Evolutionary conservation across 2,113 vertebrate species (phyloP).

Genomic region (Himantopus leucocephalus): DNA sequence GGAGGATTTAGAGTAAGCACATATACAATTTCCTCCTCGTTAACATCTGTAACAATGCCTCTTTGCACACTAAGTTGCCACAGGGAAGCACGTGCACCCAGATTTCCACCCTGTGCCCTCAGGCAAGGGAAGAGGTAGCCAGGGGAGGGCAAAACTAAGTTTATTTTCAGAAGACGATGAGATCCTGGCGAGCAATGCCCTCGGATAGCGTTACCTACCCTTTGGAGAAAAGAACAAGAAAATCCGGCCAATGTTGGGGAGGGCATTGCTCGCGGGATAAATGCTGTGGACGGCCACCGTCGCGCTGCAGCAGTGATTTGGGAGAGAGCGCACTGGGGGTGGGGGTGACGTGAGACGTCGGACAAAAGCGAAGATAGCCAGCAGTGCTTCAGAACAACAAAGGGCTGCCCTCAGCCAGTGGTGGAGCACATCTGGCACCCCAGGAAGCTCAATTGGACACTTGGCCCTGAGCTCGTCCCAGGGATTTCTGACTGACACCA

Average conservation of each 20-base stretch:
- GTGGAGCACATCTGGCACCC: constrained; percentile 73
- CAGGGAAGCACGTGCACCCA: background rate
- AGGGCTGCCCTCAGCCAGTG: constrained; percentile 72
- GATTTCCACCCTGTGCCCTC: background rate
- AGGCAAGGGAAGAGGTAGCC: constrained; percentile 48
- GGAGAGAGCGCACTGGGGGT: constrained; percentile 46
- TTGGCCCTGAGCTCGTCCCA: constrained; percentile 73
- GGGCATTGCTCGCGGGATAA: constrained; percentile 69
- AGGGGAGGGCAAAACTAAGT: constrained; percentile 13
- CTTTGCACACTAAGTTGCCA: background rate
- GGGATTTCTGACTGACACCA: constrained; percentile 75
- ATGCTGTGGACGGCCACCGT: background rate
- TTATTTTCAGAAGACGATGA: constrained; percentile 12
- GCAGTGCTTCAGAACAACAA: constrained; percentile 70
- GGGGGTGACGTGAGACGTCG: constrained; percentile 63
- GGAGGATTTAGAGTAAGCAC: background rate
- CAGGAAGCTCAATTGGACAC: constrained; percentile 73
- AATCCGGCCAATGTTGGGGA: background rate
- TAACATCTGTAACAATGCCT: background rate
- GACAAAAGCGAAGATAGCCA: constrained; percentile 77
- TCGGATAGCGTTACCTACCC: background rate
- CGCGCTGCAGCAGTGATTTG: constrained; percentile 18
- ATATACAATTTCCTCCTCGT: background rate
- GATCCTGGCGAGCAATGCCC: constrained; percentile 69
- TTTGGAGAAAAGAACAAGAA: constrained; percentile 20